Base-by-base conservation (phyloP, 2,113 vertebrate species). In the Murina feae region DNA sequence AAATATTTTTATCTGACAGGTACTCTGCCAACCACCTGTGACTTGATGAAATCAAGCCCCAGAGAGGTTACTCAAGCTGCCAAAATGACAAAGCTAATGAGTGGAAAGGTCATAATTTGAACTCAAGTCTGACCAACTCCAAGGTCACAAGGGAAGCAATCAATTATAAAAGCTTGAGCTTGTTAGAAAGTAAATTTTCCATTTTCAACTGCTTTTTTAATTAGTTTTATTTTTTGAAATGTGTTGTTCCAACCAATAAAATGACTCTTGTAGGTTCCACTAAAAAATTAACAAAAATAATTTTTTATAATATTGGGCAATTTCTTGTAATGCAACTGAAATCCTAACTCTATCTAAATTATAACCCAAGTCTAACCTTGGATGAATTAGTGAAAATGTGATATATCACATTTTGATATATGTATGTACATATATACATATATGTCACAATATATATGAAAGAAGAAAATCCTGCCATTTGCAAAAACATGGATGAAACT, bases 231-330 rank as follows among this genome's bases (percentile, higher is more conserved):
- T 65, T 14, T 86, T 80, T 44, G 44, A 58, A 72, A 87, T 66
- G 39, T 72, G 44, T 37, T 90, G 25, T 81, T 85, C 20, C 47
- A 85, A 53, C 37, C 25, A 91, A 42, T 39, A 9, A 17, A 51
- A 65, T 49, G 12, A 6, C 37, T 66, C 21, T 49, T 80, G 5
- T 63, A 93, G 80, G 32, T 7, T 60, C 4, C 78, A 86, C 6
- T 84, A 47, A 81, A 89, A 60, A 58, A 85, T 82, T 74, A 86
- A 42, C 35, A 82, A 71, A 97, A 74, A 95, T n/a, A 60, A 28
- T 55, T 85, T 97, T 97, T 93, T 68, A 53, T 28, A 58, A 10
- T 18, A 69, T 20, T 68, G 28, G 35, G 68, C 79, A 68, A 30
- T 30, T 82, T 87, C 35, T 94, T 95, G 2, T 16, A 90, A 69